Evolutionary conservation across 2,888 invertebrate species (phyloP).

Genomic region (Candidula unifasciata): DNA sequence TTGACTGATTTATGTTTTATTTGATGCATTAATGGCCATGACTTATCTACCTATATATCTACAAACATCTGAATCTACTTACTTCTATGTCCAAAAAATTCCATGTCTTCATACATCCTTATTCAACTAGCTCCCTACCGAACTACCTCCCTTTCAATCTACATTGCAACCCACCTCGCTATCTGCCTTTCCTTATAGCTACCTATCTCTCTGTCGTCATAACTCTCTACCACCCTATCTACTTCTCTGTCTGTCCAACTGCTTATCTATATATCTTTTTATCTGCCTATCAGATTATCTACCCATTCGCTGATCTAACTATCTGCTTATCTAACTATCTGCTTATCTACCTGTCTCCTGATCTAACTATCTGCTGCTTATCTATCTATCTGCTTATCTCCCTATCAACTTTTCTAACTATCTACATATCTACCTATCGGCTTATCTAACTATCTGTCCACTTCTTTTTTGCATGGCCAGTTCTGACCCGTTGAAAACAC

Average conservation of each 20-base stretch:
- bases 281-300: background rate
- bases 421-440: background rate
- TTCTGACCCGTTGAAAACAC: too few species aligned
- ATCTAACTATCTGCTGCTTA: background rate
- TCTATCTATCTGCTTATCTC: background rate
- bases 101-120: too few species aligned
- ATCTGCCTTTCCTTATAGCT: too few species aligned
- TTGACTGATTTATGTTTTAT: too few species aligned
- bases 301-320: background rate
- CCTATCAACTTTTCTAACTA: background rate
- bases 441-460: background rate
- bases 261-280: background rate
- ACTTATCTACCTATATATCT: too few species aligned
- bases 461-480: too few species aligned
- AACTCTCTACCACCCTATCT: background rate
- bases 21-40: too few species aligned
- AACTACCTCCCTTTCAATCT: too few species aligned
- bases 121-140: too few species aligned
- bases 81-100: too few species aligned
- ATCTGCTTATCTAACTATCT: background rate
- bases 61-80: too few species aligned
- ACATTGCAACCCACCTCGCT: too few species aligned
- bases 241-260: background rate
- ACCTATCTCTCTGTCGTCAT: background rate
- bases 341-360: background rate